These are phyloP conservation scores for Eudemis profundana DNA, from an alignment of 2,888 invertebrate species.

Conservation along the genomic window DNA sequence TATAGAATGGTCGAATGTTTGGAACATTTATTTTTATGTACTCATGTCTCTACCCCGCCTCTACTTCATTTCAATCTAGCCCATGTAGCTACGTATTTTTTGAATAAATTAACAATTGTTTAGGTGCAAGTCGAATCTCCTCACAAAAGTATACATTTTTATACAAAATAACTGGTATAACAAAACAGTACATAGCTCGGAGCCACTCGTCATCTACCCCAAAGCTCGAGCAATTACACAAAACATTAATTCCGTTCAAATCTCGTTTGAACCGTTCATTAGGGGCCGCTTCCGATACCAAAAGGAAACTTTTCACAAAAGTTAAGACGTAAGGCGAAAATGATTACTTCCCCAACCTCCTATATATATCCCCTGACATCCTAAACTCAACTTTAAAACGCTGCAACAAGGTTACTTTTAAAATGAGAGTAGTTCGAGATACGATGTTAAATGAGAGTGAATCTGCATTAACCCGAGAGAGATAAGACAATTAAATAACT, in stretches of 20 bases:
- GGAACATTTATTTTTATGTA: too few species aligned
- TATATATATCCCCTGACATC: not conserved
- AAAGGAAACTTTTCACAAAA: constrained; percentile 76
- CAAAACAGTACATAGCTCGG: constrained; percentile 4
- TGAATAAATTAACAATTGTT: too few species aligned
- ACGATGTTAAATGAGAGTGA: constrained; percentile 49
- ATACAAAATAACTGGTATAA: constrained; percentile 21
- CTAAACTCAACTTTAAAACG: not conserved
- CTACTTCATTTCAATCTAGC: too few species aligned
- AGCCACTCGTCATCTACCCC: constrained; percentile 46
- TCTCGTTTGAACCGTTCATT: constrained; percentile 77
- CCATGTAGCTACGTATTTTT: too few species aligned
- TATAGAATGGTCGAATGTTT: too few species aligned
- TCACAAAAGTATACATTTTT: constrained; percentile 7
- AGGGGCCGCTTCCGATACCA: constrained; percentile 63
- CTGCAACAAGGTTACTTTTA: not conserved
- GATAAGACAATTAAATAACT: constrained; percentile 82
- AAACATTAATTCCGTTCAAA: constrained; percentile 74
- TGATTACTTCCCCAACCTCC: constrained; percentile 20
- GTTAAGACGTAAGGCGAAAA: constrained; percentile 73
- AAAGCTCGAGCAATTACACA: constrained; percentile 72
- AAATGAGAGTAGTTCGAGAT: not conserved
- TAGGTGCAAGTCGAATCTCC: too few species aligned
- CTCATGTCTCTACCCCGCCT: too few species aligned
- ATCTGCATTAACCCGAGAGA: constrained; percentile 72